phyloP scores from a whole-genome alignment of 2,797 vertebrate species.

The Balearica regulorum region DNA sequence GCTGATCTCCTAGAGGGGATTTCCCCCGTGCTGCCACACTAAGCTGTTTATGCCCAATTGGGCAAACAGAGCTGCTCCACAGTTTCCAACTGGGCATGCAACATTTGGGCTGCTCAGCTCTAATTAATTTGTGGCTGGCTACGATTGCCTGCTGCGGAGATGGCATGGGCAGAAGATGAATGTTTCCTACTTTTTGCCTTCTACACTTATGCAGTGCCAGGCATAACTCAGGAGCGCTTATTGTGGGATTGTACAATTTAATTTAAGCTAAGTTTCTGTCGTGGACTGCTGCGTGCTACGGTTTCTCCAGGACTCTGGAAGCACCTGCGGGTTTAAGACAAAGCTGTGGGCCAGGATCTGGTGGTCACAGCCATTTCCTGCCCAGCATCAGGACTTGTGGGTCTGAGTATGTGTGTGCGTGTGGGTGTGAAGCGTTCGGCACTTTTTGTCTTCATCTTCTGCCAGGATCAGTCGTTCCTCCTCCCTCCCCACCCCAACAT shows the following conservation, averaged over 20 bases:
- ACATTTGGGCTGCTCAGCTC: background rate
- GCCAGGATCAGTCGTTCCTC: background rate
- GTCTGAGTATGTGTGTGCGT: background rate
- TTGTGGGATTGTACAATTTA: background rate
- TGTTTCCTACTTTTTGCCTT: background rate
- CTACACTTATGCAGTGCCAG: background rate
- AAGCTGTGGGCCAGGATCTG: background rate
- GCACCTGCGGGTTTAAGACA: background rate
- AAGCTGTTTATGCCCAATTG: background rate
- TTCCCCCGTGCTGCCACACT: background rate
- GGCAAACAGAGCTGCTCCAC: background rate
- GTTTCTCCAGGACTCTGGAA: background rate
- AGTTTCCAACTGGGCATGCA: rapidly evolving
- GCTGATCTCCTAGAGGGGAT: background rate
- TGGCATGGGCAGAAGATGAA: background rate
- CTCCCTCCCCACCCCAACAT: background rate
- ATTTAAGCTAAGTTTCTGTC: background rate
- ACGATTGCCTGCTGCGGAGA: background rate
- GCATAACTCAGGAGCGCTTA: background rate
- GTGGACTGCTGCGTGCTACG: background rate
- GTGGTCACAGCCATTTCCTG: background rate
- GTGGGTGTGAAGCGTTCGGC: background rate
- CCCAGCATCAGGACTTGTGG: background rate
- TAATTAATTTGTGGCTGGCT: background rate
- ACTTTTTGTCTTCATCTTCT: background rate